Conservation (phyloP, 2,797 vertebrate genomes). For the Pseudomugil tenellus region DNA sequence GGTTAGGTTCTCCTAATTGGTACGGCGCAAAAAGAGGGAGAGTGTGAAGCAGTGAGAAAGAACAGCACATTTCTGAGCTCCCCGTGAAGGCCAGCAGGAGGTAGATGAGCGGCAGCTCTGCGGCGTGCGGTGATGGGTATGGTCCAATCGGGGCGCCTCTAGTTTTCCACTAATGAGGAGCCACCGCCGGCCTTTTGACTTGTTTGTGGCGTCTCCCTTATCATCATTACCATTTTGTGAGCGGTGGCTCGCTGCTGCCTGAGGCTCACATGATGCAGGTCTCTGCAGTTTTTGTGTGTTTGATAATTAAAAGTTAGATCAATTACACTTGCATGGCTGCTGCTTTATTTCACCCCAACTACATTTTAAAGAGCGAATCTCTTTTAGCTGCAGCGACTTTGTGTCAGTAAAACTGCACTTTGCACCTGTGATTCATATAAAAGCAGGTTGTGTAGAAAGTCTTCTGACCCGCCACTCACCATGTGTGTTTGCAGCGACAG, state of each 20-base stretch:
- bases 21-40: slow-evolving; percentile 48
- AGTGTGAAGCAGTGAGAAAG: slow-evolving; percentile 40
- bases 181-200: slow-evolving; percentile 58
- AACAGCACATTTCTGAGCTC: slow-evolving; percentile 45
- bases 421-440: slow-evolving; percentile 33
- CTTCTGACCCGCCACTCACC: slow-evolving; percentile 6
- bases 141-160: slow-evolving; percentile 46
- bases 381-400: not conserved
- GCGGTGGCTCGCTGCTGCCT: slow-evolving; percentile 23
- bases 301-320: slow-evolving; percentile 54
- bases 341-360: slow-evolving; percentile 3
- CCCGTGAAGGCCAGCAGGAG: slow-evolving; percentile 61
- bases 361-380: slow-evolving; percentile 6
- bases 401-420: not conserved
- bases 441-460: slow-evolving; percentile 21
- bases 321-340: slow-evolving; percentile 18
- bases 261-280: slow-evolving; percentile 39
- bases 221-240: slow-evolving; percentile 54
- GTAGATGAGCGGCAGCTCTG: slow-evolving; percentile 68
- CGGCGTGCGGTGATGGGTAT: slow-evolving; percentile 36
- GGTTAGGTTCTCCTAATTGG: slow-evolving; percentile 75
- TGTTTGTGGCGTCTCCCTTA: slow-evolving; percentile 33
- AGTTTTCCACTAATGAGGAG: slow-evolving; percentile 71
- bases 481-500: slow-evolving; percentile 13
- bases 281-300: slow-evolving; percentile 35